Evolutionary conservation across 2,888 invertebrate genomes (phyloP).

Genomic region (Loripinus fragilis): DNA sequence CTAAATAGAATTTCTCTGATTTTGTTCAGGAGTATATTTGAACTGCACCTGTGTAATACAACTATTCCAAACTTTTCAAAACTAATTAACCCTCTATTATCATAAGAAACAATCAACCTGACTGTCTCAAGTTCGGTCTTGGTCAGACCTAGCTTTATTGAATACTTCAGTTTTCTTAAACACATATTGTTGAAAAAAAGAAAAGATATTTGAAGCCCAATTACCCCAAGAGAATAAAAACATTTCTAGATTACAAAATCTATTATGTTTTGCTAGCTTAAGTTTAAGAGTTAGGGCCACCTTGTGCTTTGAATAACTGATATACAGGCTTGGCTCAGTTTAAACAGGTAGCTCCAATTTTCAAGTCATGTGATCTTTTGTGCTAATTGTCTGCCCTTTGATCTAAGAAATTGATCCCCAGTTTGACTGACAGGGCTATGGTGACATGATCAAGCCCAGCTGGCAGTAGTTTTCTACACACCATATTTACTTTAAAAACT

Average conservation of each 20-base stretch:
- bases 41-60: neutral
- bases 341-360: slow-evolving; percentile 6
- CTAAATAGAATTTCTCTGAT: no score
- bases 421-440: neutral
- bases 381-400: slow-evolving; percentile 12
- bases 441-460: neutral
- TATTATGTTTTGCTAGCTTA: slow-evolving; percentile 8
- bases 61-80: neutral
- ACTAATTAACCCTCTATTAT: neutral
- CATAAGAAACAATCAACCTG: neutral
- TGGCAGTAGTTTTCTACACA: no score
- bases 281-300: slow-evolving; percentile 4
- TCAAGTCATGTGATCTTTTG: slow-evolving; percentile 11
- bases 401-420: neutral
- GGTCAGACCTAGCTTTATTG: neutral
- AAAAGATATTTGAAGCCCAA: neutral
- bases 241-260: slow-evolving; percentile 17
- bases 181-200: neutral
- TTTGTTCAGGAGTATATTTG: no score
- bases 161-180: neutral
- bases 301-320: neutral
- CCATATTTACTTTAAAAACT: no score
- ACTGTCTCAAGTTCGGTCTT: neutral
- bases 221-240: neutral
- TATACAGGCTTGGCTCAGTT: neutral